Evolutionary conservation across 2,113 vertebrate species (phyloP).

Genomic region (Argyrosomus japonicus): DNA sequence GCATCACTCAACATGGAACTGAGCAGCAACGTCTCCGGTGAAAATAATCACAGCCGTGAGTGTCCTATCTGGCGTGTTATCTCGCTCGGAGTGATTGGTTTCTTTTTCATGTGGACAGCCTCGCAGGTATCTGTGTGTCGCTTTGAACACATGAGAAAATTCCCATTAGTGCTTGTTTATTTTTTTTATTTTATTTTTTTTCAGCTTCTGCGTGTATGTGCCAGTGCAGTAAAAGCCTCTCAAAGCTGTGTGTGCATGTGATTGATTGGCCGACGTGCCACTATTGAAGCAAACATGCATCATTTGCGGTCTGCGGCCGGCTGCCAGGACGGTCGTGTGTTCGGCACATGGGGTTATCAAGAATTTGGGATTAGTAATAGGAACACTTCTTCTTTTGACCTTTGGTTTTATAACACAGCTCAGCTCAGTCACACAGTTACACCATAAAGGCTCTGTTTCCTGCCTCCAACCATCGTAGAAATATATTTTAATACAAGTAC

Average conservation of each 20-base stretch:
- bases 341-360: not conserved
- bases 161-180: slow-evolving; percentile 26
- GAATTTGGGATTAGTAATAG: not conserved
- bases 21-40: slow-evolving; percentile 11
- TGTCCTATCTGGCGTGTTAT: slow-evolving; percentile 36
- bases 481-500: too few relatives aligned
- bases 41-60: slow-evolving; percentile 13
- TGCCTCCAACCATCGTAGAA: too few relatives aligned
- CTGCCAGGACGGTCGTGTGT: slow-evolving; percentile 9
- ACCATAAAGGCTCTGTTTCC: too few relatives aligned
- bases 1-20: not conserved
- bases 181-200: not conserved
- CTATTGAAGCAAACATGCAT: slow-evolving; percentile 1
- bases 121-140: slow-evolving; percentile 8
- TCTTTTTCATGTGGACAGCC: slow-evolving; percentile 40
- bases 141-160: slow-evolving; percentile 40
- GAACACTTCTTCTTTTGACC: not conserved
- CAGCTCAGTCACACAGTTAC: slow-evolving; percentile 2
- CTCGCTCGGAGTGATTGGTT: slow-evolving; percentile 52
- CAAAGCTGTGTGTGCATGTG: not conserved
- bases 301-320: slow-evolving; percentile 9
- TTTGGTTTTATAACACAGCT: slow-evolving; percentile 10
- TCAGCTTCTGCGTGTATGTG: not conserved
- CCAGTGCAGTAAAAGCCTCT: slow-evolving; percentile 7
- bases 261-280: slow-evolving; percentile 34